phyloP scores from a whole-genome alignment of 2,797 vertebrate species.

The Acanthis flammea region DNA sequence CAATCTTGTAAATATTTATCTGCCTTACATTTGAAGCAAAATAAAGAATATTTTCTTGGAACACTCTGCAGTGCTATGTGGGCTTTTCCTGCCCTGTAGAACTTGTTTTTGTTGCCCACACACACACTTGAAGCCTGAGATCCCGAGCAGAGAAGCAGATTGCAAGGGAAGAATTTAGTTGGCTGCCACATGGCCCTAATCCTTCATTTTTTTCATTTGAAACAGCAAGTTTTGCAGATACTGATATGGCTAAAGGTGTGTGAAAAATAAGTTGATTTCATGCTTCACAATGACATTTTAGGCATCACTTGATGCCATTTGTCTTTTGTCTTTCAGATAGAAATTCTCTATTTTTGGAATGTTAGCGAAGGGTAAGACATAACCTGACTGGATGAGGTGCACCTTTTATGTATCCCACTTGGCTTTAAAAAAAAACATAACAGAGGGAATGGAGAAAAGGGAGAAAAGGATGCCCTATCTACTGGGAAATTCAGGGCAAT shows the following conservation, averaged over 20 bases:
- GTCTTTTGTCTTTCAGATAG: conserved; percentile 8
- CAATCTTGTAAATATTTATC: conserved; percentile 4
- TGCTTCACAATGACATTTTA: conserved; percentile 42
- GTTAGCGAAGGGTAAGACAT: neutral
- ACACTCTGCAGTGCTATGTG: neutral
- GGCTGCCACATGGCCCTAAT: neutral
- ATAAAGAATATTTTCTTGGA: neutral
- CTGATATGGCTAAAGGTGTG: neutral
- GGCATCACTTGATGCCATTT: conserved; percentile 2
- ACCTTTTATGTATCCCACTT: neutral
- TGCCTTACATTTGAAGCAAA: neutral
- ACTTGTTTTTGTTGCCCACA: neutral
- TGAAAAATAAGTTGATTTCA: neutral
- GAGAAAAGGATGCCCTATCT: neutral
- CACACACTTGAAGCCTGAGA: neutral
- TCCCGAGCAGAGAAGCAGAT: neutral
- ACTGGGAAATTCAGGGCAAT: neutral
- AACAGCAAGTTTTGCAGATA: neutral
- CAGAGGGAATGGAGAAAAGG: neutral
- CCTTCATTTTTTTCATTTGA: conserved; percentile 20
- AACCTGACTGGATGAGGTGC: neutral
- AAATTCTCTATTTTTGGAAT: neutral
- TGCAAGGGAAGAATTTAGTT: conserved; percentile 48
- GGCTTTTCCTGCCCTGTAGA: neutral
- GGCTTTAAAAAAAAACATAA: neutral